Conservation (phyloP, 2,888 invertebrate species). For the Lycia hirtaria region DNA sequence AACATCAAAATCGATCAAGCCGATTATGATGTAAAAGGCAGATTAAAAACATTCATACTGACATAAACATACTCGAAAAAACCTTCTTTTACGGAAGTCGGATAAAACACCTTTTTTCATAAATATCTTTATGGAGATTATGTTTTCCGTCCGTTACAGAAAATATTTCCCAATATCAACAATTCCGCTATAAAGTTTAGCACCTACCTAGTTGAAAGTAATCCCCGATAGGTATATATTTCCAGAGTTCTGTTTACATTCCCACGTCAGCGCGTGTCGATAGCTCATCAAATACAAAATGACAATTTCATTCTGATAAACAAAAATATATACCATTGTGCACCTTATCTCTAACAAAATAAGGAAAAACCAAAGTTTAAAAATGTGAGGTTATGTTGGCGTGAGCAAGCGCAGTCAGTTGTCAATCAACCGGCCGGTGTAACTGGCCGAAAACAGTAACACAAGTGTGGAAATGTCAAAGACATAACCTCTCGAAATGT, state of each 20-base stretch:
- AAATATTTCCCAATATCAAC: conserved; percentile 30
- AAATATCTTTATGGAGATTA: no score
- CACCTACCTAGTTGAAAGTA: conserved; percentile 60
- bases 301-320: conserved; percentile 40
- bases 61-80: no score
- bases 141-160: conserved; percentile 2
- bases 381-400: conserved; percentile 32
- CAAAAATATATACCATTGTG: conserved; percentile 35
- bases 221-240: conserved; percentile 58
- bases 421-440: conserved; percentile 61
- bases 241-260: conserved; percentile 72
- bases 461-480: conserved; percentile 51
- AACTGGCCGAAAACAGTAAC: conserved; percentile 51
- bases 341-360: conserved; percentile 43
- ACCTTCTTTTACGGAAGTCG: no score
- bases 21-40: no score
- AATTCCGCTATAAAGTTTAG: conserved; percentile 40
- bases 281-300: conserved; percentile 55
- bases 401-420: conserved; percentile 54
- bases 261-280: conserved; percentile 76
- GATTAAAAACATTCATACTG: no score
- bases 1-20: no score
- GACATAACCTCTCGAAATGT: conserved; percentile 39
- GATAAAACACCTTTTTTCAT: no score
- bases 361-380: conserved; percentile 22